Evolutionary conservation across 2,797 vertebrate species (phyloP).

Genomic region (Taeniopygia guttata): DNA sequence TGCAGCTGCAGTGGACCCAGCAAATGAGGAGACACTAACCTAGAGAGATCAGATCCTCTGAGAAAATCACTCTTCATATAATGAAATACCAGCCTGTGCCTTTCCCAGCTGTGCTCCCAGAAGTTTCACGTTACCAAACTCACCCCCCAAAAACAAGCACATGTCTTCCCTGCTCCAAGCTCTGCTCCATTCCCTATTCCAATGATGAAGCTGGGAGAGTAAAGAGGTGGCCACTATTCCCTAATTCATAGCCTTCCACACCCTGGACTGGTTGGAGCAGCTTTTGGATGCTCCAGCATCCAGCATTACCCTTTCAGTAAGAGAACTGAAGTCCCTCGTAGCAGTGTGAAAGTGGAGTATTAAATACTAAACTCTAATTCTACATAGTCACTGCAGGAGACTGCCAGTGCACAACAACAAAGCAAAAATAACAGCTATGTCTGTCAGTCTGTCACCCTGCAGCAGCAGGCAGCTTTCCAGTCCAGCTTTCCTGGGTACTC

Average conservation of each 20-base stretch:
- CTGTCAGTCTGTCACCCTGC: constrained; percentile 24
- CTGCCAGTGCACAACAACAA: neutral
- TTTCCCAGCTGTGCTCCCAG: neutral
- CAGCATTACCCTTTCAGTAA: neutral
- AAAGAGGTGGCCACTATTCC: neutral
- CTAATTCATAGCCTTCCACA: neutral
- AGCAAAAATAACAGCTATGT: constrained; percentile 15
- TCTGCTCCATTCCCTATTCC: neutral
- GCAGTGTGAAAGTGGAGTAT: neutral
- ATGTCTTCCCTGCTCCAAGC: neutral
- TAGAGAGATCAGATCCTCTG: neutral
- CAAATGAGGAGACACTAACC: neutral
- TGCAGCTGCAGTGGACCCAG: neutral
- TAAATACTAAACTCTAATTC: neutral
- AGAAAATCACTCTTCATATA: neutral
- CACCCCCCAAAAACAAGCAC: neutral
- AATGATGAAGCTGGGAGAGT: neutral
- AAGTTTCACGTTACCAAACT: neutral
- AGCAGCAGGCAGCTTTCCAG: constrained; percentile 11
- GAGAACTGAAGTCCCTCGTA: neutral
- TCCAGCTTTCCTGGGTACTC: neutral
- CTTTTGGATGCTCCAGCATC: neutral
- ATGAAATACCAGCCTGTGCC: neutral
- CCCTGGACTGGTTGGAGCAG: neutral
- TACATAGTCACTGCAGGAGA: too few relatives aligned